These are phyloP conservation scores for Sorex araneus DNA, from an alignment of 2,113 vertebrate species.

Conservation along the genomic window DNA sequence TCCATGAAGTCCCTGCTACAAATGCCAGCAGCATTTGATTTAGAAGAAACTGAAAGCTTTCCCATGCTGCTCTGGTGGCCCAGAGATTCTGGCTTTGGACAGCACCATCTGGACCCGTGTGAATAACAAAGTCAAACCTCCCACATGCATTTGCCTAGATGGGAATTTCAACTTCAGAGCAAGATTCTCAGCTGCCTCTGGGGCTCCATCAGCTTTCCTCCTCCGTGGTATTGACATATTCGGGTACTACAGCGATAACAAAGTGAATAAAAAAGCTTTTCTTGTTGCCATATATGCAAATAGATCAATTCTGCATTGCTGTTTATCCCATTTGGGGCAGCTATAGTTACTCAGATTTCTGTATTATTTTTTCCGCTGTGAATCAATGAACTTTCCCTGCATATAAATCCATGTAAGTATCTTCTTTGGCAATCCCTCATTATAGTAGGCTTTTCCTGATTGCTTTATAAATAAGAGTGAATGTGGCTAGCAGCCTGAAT, in stretches of 20 bases:
- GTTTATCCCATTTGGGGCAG: conserved; percentile 68
- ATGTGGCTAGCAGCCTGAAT: conserved; percentile 20
- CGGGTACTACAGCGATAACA: neutral
- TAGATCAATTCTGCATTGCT: conserved; percentile 73
- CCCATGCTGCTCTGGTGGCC: conserved; percentile 49
- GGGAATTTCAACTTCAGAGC: conserved; percentile 59
- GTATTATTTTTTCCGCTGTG: conserved; percentile 54
- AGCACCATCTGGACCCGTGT: conserved; percentile 68
- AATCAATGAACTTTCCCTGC: conserved; percentile 45
- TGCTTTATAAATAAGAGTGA: conserved; percentile 56
- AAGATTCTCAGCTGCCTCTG: conserved; percentile 54
- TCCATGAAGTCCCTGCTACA: conserved; percentile 69
- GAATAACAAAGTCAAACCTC: conserved; percentile 58
- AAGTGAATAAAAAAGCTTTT: conserved; percentile 64
- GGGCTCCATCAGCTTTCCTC: conserved; percentile 61
- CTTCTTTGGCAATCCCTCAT: conserved; percentile 63
- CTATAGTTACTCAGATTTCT: neutral
- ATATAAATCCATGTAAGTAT: conserved; percentile 75
- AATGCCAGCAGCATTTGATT: conserved; percentile 64
- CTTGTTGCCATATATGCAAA: conserved; percentile 12
- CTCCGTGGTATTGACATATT: conserved; percentile 10
- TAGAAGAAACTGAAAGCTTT: conserved; percentile 57
- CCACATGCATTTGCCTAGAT: conserved; percentile 16
- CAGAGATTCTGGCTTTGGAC: conserved; percentile 73
- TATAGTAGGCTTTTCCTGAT: conserved; percentile 54